Conservation (phyloP, 2,113 vertebrate species). For the Laterallus jamaicensis region DNA sequence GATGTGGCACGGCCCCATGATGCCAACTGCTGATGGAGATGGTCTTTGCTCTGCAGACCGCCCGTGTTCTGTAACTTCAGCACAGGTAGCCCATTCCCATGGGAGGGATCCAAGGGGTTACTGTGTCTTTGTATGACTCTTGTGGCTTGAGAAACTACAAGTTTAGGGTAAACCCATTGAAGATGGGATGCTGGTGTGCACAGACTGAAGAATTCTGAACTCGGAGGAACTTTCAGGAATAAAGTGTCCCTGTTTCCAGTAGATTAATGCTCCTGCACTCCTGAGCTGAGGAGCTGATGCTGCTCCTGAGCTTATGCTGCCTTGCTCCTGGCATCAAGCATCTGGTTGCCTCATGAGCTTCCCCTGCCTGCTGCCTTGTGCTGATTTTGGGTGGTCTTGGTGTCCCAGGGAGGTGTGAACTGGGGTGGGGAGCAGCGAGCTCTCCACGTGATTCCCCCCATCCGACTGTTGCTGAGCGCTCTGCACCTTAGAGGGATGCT, state of each 20-base stretch:
- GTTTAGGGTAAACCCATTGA: neutral
- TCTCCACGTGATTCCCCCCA: fast-evolving
- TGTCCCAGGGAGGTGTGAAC: neutral
- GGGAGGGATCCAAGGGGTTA: too few relatives aligned
- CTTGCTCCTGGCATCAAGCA: neutral
- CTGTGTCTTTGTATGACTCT: neutral
- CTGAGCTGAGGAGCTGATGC: neutral
- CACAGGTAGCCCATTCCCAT: too few relatives aligned
- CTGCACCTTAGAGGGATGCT: neutral
- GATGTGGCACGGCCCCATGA: fast-evolving
- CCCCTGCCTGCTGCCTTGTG: fast-evolving
- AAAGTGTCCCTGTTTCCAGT: neutral
- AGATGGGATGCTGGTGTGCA: fast-evolving
- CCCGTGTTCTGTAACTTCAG: fast-evolving
- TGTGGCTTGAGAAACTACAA: neutral
- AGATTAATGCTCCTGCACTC: neutral
- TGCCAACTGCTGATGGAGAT: neutral
- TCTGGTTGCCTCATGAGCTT: neutral
- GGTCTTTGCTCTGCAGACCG: neutral
- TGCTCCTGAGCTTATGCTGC: neutral
- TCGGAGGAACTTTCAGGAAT: too few relatives aligned
- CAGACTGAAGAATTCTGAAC: neutral
- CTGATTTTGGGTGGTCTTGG: neutral
- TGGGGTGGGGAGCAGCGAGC: neutral
- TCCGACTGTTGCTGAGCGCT: neutral